Evolutionary conservation across 1,140 invertebrate species (phyloP).

Genomic region (Chelonus insularis): DNA sequence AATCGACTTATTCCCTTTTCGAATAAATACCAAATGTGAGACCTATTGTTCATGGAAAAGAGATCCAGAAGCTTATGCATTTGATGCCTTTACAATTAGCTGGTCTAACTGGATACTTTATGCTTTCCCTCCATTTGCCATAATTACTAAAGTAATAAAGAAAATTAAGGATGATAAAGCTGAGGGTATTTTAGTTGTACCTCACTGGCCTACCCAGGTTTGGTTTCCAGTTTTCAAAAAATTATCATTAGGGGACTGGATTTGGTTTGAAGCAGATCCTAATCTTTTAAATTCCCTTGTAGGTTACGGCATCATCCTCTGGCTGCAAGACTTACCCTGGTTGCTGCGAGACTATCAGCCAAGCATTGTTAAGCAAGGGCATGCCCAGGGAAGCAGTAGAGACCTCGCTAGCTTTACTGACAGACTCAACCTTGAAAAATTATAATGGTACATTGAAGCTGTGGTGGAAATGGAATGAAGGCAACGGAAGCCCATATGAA

Average conservation of each 20-base stretch:
- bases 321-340: conserved; percentile 17
- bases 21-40: neutral
- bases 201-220: conserved; percentile 41
- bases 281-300: conserved; percentile 19
- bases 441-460: neutral
- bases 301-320: conserved; percentile 14
- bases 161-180: conserved; percentile 32
- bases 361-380: neutral
- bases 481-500: too few species aligned
- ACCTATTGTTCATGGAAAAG: conserved; percentile 8
- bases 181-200: conserved; percentile 35
- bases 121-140: neutral
- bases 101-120: neutral
- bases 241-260: neutral
- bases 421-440: neutral
- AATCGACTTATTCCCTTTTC: neutral
- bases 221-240: conserved; percentile 36
- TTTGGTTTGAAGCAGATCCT: neutral
- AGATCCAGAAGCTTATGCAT: neutral
- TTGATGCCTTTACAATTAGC: neutral
- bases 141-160: conserved; percentile 10
- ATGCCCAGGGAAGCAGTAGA: neutral
- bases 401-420: neutral
- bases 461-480: too few species aligned
- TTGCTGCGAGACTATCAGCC: conserved; percentile 8